Base-by-base conservation (phyloP, 1,140 invertebrate species). In the Vollenhovia emeryi region DNA sequence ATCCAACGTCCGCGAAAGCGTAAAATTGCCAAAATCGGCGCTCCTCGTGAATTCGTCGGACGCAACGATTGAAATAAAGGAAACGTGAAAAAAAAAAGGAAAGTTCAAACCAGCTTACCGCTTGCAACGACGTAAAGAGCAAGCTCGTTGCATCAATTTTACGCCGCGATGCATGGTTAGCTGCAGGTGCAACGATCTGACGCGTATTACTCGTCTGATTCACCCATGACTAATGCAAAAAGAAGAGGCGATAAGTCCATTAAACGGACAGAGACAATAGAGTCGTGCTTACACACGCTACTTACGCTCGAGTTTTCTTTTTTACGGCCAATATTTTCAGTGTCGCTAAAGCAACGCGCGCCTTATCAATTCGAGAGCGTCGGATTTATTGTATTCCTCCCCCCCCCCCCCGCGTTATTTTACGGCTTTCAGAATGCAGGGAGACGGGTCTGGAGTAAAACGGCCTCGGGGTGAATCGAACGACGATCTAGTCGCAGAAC, bases 181-280 rank as follows among this genome's bases (percentile, higher is more conserved):
- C 48, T 79, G 27, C 76, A 74, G 85, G 87, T 89, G 87, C 87
- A 89, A 89, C 83, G 83, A 88, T 89, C 87, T 88, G 82, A 69
- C 73, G 85, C 43, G 57, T 71, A 86, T 60, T 40, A 79, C 21
- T 18, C 27, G 8, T 75, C 3, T 84, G 86, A 87, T 64, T 87
- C 86, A 87, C 43, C 62, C 33, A 69, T 88, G 86, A 84, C 27
- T 71, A 88, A 87, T 18, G 36, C 33, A 27, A 40, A 30, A 30
- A 48, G 43, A 74, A 7, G 7, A 52, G 15, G 4, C 36, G 86
- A 84, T 69, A 87, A 87, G 45, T 24, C 33, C 24, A 83, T 83
- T 73, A 40, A 52, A 18, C 48, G 64, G 36, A 43, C 24, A 62
- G 62, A 69, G 64, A 87, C 80, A 59, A 88, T 78, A 76, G 30